A percentile compares a stretch with the other conserved stretches of the same genome.
These are phyloP conservation scores for Myrmophylax atrothorax DNA, from an alignment of 2,113 vertebrate genomes.

Conservation along the genomic window DNA sequence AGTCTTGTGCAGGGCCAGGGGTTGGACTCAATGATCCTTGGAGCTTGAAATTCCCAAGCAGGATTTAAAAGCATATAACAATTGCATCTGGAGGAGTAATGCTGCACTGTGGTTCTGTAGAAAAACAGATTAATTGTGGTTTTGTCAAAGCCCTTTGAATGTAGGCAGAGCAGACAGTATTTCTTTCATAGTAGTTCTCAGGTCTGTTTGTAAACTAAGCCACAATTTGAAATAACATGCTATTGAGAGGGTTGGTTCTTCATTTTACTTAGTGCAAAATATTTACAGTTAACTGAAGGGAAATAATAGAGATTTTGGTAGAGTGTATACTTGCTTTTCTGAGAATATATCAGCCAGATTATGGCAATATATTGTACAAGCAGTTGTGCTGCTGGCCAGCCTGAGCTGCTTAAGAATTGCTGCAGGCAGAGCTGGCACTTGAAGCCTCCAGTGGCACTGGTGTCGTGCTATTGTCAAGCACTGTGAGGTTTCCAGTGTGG, in stretches of 20 bases:
- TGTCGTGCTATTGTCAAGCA: neutral
- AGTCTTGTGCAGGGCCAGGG: too few relatives aligned
- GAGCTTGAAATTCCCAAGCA: too few relatives aligned
- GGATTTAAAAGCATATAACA: neutral
- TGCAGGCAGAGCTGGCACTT: neutral
- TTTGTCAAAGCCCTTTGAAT: neutral
- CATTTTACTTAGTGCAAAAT: neutral
- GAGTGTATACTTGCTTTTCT: neutral
- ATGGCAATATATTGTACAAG: too few relatives aligned
- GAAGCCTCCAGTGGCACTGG: too few relatives aligned
- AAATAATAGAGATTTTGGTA: neutral
- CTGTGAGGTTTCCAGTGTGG: neutral
- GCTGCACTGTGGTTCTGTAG: neutral
- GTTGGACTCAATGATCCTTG: too few relatives aligned
- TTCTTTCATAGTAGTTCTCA: neutral
- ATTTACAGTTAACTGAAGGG: neutral
- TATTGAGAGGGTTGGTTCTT: neutral
- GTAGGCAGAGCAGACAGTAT: neutral
- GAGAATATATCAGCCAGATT: neutral
- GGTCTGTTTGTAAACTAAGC: neutral
- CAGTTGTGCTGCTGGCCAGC: neutral
- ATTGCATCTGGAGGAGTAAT: neutral
- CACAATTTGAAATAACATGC: neutral
- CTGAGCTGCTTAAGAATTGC: neutral
- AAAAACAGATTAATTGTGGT: neutral